A percentile compares a stretch with the other conserved stretches of the same genome.
Evolutionary conservation across 2,113 vertebrate genomes (phyloP).

Genomic region (Chloroceryle aenea): DNA sequence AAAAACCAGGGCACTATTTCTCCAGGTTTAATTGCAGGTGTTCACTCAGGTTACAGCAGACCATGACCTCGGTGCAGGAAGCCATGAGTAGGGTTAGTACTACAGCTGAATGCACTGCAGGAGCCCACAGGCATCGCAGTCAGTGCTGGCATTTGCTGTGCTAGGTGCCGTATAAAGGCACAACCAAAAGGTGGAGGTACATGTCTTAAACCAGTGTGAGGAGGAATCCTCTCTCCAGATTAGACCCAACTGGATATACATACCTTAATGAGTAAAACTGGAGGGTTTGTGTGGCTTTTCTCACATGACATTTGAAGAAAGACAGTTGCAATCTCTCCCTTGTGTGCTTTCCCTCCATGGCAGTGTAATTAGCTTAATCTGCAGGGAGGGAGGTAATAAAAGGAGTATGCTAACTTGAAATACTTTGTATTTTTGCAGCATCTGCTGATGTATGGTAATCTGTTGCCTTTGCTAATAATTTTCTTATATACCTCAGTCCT

Average conservation of each 20-base stretch:
- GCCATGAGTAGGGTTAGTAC: not conserved
- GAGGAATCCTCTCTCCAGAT: not conserved
- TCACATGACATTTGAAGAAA: not conserved
- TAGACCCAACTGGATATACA: not conserved
- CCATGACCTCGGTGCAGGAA: not conserved
- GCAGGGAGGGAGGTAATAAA: not conserved
- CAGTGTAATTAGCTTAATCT: not conserved
- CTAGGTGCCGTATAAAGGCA: not conserved
- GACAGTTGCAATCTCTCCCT: not conserved
- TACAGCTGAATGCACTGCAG: not conserved
- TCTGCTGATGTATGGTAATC: not conserved
- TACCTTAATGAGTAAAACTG: not conserved
- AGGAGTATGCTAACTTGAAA: not conserved
- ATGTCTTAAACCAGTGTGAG: not conserved
- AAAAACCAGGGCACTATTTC: conserved; percentile 20
- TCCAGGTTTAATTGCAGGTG: conserved; percentile 39
- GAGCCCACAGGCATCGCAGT: not conserved
- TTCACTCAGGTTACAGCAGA: not conserved
- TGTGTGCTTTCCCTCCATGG: not conserved
- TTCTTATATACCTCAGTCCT: not conserved
- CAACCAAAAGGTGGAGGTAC: not conserved
- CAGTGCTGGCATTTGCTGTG: not conserved
- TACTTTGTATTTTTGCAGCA: not conserved
- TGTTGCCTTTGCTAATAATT: not conserved
- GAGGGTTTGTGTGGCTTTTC: not conserved